Evolutionary conservation across 2,113 vertebrate genomes (phyloP).

Genomic region (Colaptes auratus): DNA sequence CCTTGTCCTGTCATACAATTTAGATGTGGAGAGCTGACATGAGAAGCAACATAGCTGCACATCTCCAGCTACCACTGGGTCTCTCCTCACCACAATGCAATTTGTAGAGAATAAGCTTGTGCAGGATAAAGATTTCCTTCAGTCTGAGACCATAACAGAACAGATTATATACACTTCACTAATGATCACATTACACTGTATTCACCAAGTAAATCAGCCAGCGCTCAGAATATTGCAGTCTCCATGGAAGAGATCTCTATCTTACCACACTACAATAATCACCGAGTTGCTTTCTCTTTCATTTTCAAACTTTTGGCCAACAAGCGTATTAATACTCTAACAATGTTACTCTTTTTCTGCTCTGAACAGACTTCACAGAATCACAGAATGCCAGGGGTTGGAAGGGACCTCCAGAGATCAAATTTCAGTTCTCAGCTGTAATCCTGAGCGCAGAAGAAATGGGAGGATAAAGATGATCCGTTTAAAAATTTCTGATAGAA

Average conservation of each 20-base stretch:
- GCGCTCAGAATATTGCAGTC: background rate
- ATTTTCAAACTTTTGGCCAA: background rate
- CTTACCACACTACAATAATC: background rate
- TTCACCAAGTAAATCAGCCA: background rate
- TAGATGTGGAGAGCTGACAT: conserved; percentile 77
- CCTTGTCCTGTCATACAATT: conserved; percentile 86
- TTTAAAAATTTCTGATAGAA: background rate
- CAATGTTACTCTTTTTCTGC: background rate
- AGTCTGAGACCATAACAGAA: background rate
- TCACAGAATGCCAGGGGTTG: too few relatives aligned
- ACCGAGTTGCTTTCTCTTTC: background rate
- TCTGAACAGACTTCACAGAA: background rate
- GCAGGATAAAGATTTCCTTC: conserved; percentile 41
- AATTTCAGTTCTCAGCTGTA: background rate
- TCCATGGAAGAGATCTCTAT: background rate
- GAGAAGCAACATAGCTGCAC: conserved; percentile 82
- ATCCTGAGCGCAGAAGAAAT: background rate
- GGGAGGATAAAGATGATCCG: background rate
- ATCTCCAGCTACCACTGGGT: conserved; percentile 76
- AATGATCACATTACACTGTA: conserved; percentile 12
- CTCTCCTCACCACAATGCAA: conserved; percentile 55
- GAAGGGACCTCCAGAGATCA: too few relatives aligned
- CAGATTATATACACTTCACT: conserved; percentile 35
- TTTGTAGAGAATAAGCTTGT: conserved; percentile 62
- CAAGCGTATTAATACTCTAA: background rate